Evolutionary conservation across 2,888 invertebrate genomes (phyloP), one percentile per base, ranked within the genome.

Genomic region (Orthonevra nobilis): DNA sequence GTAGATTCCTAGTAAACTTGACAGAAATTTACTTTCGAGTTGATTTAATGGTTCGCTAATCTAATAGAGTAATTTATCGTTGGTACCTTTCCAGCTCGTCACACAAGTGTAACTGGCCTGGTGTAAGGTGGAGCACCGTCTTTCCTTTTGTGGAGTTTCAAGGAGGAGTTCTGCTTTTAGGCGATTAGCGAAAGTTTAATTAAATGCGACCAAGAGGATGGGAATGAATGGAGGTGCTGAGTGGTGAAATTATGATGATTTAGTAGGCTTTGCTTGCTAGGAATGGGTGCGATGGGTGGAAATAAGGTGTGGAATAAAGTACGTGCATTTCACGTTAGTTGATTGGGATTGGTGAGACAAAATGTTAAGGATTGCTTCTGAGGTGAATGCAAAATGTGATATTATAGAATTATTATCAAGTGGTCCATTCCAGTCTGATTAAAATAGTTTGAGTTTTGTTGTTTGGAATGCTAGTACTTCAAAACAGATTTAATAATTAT

Each of bases 11-110:
- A 61, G 66, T 52, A 68, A 60, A 79, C 79, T 79, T 79, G 79
- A 79, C 79, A 79, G 79, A 79, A 79, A 79, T 79, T 79, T 79
- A 79, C 73, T 79, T 79, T 61, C 19, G 61, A 79, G 66, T 79
- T 79, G 79, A 79, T 79, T 79, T 79, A 79, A 79, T 73, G 79
- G 79, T 79, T 79, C 68, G 79, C 79, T 79, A 79, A 79, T 79
- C 79, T 79, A 79, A 79, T 79, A 66, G 79, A 73, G 79, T 68
- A 79, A 79, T 79, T 79, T 79, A 79, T 79, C 50, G 79, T 36
- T 54, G 34, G 10, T 26, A 44, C 44, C 58, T 36, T 50, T 46
- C 54, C 28, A 52, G 28, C 7, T 30, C n/a, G 36, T 52, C 34
- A 54, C 34, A 32, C 19, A 17, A 58, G 56, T 40, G 32, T 38